Conservation (phyloP, 1,140 invertebrate species). For the Halesus radiatus region DNA sequence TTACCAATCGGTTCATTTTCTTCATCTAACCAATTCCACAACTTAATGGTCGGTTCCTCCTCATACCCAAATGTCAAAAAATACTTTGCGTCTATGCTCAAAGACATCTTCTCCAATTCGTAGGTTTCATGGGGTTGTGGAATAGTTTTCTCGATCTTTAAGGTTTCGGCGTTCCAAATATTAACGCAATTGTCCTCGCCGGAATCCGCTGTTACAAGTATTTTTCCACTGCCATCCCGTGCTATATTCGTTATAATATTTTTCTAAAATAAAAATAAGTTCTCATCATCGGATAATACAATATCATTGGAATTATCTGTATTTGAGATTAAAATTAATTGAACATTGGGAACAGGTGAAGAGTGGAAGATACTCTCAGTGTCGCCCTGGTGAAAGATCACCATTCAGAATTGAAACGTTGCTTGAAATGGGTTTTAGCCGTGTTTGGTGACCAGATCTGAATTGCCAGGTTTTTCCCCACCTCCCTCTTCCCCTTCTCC, state of each 20-base stretch:
- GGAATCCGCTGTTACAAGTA: conserved; percentile 39
- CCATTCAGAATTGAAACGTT: too few species aligned
- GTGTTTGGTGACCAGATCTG: too few species aligned
- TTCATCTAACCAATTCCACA: conserved; percentile 31
- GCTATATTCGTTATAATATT: conserved; percentile 37
- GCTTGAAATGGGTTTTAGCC: too few species aligned
- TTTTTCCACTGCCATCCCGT: conserved; percentile 26
- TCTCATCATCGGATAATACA: too few species aligned
- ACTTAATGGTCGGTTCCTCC: conserved; percentile 20
- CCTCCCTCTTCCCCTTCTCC: too few species aligned
- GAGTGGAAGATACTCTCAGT: too few species aligned
- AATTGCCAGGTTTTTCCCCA: too few species aligned
- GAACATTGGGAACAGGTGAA: too few species aligned
- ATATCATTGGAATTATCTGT: too few species aligned
- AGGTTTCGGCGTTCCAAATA: conserved; percentile 29
- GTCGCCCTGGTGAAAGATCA: too few species aligned
- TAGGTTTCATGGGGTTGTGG: conserved; percentile 11
- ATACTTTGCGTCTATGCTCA: conserved; percentile 35
- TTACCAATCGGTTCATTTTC: conserved; percentile 16
- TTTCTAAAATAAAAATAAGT: conserved; percentile 12
- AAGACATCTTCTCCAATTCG: conserved; percentile 8
- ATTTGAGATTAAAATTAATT: too few species aligned
- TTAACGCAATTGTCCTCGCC: conserved; percentile 34
- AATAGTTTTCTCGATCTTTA: conserved; percentile 6
- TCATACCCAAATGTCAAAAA: conserved; percentile 40